Conservation (phyloP, 2,888 invertebrate species). For the Taphrorychus bicolor region DNA sequence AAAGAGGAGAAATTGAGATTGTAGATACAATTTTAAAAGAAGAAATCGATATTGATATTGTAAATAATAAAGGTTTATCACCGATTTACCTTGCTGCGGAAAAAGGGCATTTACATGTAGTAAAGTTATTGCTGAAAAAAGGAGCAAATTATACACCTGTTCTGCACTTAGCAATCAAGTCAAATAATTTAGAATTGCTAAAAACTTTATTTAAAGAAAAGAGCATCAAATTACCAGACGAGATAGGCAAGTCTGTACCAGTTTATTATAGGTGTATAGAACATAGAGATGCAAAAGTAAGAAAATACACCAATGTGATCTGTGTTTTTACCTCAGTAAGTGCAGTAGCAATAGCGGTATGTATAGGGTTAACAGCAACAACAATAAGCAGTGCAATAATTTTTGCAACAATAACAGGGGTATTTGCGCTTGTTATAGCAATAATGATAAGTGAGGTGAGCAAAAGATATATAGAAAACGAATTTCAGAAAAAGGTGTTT, state of each 20-base stretch:
- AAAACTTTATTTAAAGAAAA: not conserved
- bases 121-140: slow-evolving; percentile 1
- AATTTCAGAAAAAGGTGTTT: slow-evolving; percentile 4
- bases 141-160: slow-evolving; percentile 5
- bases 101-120: slow-evolving; percentile 5
- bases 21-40: slow-evolving; percentile 2
- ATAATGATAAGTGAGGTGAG: slow-evolving; percentile 4
- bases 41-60: not conserved
- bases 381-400: slow-evolving; percentile 4
- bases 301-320: not conserved
- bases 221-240: not conserved
- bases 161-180: slow-evolving; percentile 1
- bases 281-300: not conserved
- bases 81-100: not conserved
- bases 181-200: not conserved
- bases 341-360: not conserved
- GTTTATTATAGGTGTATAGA: not conserved
- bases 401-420: slow-evolving; percentile 4
- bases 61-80: not conserved
- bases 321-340: not conserved
- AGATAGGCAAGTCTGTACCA: not conserved
- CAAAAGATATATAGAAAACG: slow-evolving; percentile 3
- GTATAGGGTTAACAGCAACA: not conserved
- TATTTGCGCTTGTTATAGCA: slow-evolving; percentile 5
- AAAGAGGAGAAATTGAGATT: not conserved